Base-by-base conservation (phyloP, 2,888 invertebrate genomes). In the Scaptomyza reducta region DNA sequence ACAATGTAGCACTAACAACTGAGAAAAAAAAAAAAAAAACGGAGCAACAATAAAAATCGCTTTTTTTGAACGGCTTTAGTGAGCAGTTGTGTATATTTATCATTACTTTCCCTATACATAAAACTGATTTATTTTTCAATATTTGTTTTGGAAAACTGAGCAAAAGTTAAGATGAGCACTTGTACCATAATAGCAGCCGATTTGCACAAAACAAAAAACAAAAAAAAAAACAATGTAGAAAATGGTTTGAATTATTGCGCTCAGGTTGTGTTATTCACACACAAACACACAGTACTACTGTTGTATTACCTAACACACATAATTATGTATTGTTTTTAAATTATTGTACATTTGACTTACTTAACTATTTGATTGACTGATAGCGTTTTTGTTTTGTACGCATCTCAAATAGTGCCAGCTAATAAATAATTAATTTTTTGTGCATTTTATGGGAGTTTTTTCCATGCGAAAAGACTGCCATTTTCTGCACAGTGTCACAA, bases 161-260 rank as follows among this genome's bases (percentile, higher is more conserved):
- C 58, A 77, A 82, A 70, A 63, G 83, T 83, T 83, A 88, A 84
- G 84, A 86, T 86, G 84, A 84, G 84, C 84, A 84, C 84, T 84
- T 84, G 84, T 84, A 84, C 68, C 65, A 87, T 77, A 85, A 79
- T 61, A 82, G 87, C 74, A 85, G 87, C 86, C 85, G 82, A 82
- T 47, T 76, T 82, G 82, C 82, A 82, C 82, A 45, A 41, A 63
- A 58, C 6, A 58, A 61, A 62, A 33, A 54, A 14, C 55, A 59
- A n/a, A 47, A 46, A 62, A 59, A 62, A 62, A 63, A 31, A 71
- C 22, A 22, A 58, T 47, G 80, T 78, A 78, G 77, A 77, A 72
- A 72, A 67, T 76, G 64, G 62, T 80, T 79, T 79, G 76, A 78
- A 64, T 87, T 72, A 87, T 87, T 87, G 85, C 86, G 76, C 72